phyloP scores from a whole-genome alignment of 1,140 invertebrate species.

The Papilio xuthus region DNA sequence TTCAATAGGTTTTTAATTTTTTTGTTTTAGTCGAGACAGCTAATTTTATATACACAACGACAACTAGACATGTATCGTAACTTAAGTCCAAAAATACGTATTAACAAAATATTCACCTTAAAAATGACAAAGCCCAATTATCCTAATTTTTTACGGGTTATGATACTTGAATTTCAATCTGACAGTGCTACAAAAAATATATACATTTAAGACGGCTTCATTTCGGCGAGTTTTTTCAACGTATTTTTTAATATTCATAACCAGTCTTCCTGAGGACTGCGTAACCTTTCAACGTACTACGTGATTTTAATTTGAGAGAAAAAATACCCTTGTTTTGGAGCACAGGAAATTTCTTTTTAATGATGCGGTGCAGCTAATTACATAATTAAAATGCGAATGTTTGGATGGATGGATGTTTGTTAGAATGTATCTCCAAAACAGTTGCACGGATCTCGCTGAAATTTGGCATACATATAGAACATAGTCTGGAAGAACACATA shows the following conservation, averaged over 20 bases:
- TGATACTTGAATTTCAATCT: background rate
- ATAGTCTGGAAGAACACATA: no score
- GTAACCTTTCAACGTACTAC: conserved; percentile 7
- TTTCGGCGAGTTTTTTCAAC: background rate
- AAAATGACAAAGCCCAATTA: background rate
- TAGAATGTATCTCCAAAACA: background rate
- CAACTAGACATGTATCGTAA: no score
- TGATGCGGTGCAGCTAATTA: background rate
- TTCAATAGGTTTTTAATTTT: no score
- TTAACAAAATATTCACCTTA: no score
- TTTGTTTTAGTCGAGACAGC: no score
- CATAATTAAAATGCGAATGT: background rate
- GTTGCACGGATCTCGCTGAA: no score
- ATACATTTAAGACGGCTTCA: background rate
- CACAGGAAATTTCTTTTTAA: background rate
- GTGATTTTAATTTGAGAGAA: conserved; percentile 9
- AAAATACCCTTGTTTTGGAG: background rate
- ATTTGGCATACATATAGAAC: no score
- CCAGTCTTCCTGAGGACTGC: background rate
- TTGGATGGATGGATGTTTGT: no score
- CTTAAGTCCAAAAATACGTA: no score
- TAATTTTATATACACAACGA: no score
- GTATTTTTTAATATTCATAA: conserved; percentile 15
- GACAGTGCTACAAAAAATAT: background rate
- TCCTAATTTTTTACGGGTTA: background rate